phyloP scores from a whole-genome alignment of 2,888 invertebrate species.

The Pristionchus japonicus region DNA sequence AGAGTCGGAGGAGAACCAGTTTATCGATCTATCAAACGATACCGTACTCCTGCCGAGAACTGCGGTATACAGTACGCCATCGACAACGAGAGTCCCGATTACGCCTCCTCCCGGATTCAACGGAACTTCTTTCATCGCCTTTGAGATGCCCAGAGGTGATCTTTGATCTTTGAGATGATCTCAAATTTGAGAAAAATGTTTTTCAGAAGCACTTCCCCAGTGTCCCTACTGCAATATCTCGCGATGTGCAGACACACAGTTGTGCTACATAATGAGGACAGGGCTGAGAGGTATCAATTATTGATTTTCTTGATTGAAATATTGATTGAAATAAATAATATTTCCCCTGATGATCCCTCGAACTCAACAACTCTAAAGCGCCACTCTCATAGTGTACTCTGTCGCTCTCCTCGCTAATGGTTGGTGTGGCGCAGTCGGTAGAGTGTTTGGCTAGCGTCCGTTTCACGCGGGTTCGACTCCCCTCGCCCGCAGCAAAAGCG shows the following conservation, averaged over 20 bases:
- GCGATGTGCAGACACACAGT: not conserved
- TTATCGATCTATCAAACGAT: conserved; percentile 19
- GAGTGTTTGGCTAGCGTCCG: not conserved
- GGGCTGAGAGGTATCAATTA: conserved; percentile 14
- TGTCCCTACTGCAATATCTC: conserved; percentile 41
- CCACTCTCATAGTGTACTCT: not conserved
- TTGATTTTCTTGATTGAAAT: not conserved
- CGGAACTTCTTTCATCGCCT: not conserved
- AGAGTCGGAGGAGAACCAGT: not conserved
- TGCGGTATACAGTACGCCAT: not conserved
- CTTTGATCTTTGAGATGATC: conserved; percentile 1
- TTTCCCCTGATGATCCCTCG: not conserved
- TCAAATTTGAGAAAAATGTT: not conserved
- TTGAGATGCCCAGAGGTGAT: conserved; percentile 38
- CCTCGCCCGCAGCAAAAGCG: not conserved
- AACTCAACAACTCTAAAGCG: not conserved
- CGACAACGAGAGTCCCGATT: not conserved
- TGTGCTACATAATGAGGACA: conserved; percentile 20
- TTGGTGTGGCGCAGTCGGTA: conserved; percentile 11
- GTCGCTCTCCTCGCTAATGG: not conserved
- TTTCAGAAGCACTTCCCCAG: conserved; percentile 19
- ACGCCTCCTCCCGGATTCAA: not conserved
- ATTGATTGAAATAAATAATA: not conserved
- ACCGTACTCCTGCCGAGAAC: not conserved
- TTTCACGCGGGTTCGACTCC: conserved; percentile 4